Evolutionary conservation across 1,140 invertebrate genomes (phyloP), one percentile per base, ranked within the genome.

Genomic region (Nebria ingens): DNA sequence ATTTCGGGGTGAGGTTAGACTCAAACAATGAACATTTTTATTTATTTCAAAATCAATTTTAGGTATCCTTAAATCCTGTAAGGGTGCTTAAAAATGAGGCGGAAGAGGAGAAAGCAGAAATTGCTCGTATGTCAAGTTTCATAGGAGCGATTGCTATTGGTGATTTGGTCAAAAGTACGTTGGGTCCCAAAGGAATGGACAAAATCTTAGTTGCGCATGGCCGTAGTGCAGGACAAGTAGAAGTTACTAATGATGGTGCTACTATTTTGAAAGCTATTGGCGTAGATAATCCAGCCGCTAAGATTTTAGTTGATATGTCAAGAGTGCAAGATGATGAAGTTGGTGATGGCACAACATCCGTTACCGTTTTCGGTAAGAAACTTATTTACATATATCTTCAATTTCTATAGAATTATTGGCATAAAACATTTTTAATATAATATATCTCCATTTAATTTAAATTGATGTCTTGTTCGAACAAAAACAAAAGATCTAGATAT

Each of bases 161-260:
- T 15, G 97, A 99, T 75, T 77, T 99, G 50, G 90, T 99, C 0
- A 99, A 98, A 72, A 95, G 91, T 56, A 99, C 97, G 11, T 77
- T 99, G 12, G 97, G 97, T 15, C 97, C 97, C 13, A 99, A 99
- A 76, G 97, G 97, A 68, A 99, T 99, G 97, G 97, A 99, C 71
- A 99, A 99, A 79, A 98, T 99, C 65, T 75, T 99, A 9, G 84
- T 96, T n/a, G 83, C 89, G 40, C 78, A 81, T 62, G 86, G 91
- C 15, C 79, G 89, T 61, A 86, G 84, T 69, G 79, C 85, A 64
- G 90, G 93, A 38, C 65, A 86, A 72, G 88, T 99, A 54, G 87
- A 97, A 74, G 93, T 99, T 3, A 99, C 97, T 29, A 99, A 99
- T 76, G 97, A 99, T 77, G 97, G 97, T 56, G 97, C 97, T 12